These are phyloP conservation scores for Meriones unguiculatus DNA, from an alignment of 2,113 vertebrate species.

Conservation along the genomic window DNA sequence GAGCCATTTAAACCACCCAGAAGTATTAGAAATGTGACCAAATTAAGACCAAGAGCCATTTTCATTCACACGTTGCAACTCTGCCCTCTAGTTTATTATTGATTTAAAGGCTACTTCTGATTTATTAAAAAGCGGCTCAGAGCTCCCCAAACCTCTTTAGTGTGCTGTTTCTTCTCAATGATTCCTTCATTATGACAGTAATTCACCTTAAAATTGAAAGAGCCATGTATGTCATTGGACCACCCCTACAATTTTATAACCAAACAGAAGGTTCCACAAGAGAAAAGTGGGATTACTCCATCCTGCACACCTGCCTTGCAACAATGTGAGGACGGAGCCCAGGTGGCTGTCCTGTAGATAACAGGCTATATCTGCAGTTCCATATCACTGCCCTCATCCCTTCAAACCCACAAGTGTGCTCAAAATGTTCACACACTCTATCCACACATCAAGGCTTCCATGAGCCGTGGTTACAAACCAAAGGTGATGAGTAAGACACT, in stretches of 20 bases:
- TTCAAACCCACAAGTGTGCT: conserved; percentile 6
- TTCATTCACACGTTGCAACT: background rate
- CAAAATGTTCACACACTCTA: background rate
- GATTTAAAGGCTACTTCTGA: background rate
- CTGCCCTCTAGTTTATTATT: background rate
- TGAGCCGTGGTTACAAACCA: background rate
- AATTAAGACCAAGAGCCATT: conserved; percentile 46
- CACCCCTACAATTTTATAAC: background rate
- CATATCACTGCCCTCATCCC: background rate
- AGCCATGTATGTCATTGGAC: background rate
- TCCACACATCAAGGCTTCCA: background rate
- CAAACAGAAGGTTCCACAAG: background rate
- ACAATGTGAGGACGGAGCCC: background rate
- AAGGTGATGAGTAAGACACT: background rate
- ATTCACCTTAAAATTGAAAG: conserved; percentile 37
- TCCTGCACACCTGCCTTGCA: background rate
- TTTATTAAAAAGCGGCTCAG: conserved; percentile 51
- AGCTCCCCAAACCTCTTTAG: background rate
- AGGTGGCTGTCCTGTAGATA: background rate
- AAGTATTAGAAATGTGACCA: conserved; percentile 48
- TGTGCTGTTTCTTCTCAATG: background rate
- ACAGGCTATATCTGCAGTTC: background rate
- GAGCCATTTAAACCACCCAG: conserved; percentile 63
- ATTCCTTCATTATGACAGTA: background rate
- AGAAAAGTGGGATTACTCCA: background rate